Evolutionary conservation across 1,140 invertebrate genomes (phyloP), one percentile per base, ranked within the genome.

Genomic region (Heliconius eleuchia): DNA sequence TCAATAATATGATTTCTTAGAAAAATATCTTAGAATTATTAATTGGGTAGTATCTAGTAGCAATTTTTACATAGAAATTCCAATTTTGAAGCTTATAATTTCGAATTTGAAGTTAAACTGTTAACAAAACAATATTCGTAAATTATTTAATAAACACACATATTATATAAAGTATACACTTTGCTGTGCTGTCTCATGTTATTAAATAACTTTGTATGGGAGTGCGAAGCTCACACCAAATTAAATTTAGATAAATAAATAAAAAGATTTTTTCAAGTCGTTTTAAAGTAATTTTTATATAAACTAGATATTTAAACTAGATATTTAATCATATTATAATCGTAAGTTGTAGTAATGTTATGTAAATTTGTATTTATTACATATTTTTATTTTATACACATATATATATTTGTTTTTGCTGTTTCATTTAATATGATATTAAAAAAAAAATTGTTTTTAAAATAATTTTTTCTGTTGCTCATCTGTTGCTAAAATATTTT

Each of bases 201-300:
- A 57, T 18, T 55, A 52, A 30, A n/a, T 50, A 74, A 18, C 3
- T n/a, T 9, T 57, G 55, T 76, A 39, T 57, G 57, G 13, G 74
- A 76, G 74, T 71, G 74, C 57, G 57, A 76, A 76, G 74, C 74
- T 76, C 18, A 42, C 27, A 70, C 34, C 52, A 71, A 76, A 46
- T 50, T 76, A 39, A 66, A 13, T 52, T 42, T 9, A 37, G 34
- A 37, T 46, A 76, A 9, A 30, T 57, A 23, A 57, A 55, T 6
- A 60, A 27, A 46, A 46, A 16, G 57, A 23, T 60, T 23, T 23
- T 66, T 11, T 66, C 55, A 9, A 57, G 55, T 57, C 27, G 11
- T 66, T 16, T 66, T 27, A 13, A 66, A 66, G 9, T 11, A 27
- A 16, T 1, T 66, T 66, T 66, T 66, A 23, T 66, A 66, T 66